Evolutionary conservation across 1,140 invertebrate species (phyloP).

Genomic region (Homarus americanus): DNA sequence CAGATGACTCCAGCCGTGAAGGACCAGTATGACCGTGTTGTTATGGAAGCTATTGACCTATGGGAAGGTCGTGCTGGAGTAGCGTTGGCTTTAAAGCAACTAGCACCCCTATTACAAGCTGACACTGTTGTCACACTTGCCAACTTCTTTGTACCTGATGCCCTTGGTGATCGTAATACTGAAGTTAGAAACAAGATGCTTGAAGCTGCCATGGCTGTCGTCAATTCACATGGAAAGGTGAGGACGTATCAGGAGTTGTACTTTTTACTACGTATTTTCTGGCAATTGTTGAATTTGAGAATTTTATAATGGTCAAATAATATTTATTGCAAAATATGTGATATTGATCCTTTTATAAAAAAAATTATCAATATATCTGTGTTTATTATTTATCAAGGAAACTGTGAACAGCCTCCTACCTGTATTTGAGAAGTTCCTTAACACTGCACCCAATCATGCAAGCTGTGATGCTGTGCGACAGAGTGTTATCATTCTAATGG

Average conservation of each 20-base stretch:
- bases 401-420: conserved; percentile 86
- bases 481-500: conserved; percentile 97
- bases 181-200: conserved; percentile 94
- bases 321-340: neutral
- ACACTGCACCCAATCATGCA: conserved; percentile 90
- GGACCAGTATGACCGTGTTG: conserved; percentile 94
- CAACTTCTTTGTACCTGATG: conserved; percentile 88
- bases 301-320: neutral
- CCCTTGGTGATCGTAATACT: conserved; percentile 90
- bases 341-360: neutral
- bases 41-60: conserved; percentile 90
- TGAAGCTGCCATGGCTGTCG: conserved; percentile 92
- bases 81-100: conserved; percentile 85
- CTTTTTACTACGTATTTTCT: neutral
- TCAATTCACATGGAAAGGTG: conserved; percentile 94
- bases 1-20: conserved; percentile 90
- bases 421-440: conserved; percentile 93
- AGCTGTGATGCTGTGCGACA: conserved; percentile 95
- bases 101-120: conserved; percentile 64
- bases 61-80: conserved; percentile 94
- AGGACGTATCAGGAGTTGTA: neutral
- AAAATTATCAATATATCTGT: neutral
- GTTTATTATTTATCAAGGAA: conserved; percentile 72
- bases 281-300: too few species aligned
- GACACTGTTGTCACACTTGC: conserved; percentile 70